Base-by-base conservation (phyloP, 1,140 invertebrate species). In the Papilio glaucus region DNA sequence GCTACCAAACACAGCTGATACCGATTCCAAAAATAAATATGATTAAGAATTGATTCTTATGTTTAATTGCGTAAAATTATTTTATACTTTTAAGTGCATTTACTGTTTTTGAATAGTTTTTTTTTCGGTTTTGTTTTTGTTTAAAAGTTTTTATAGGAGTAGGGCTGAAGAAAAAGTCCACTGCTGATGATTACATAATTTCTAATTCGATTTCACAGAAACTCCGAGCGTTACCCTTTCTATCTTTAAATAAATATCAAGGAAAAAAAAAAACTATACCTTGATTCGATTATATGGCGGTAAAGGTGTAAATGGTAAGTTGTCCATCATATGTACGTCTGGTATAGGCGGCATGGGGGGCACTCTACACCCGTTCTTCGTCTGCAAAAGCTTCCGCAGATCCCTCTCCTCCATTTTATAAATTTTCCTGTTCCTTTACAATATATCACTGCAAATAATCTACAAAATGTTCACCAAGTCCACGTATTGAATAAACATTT, bases 231-330 rank as follows among this genome's bases (percentile, higher is more conserved):
- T 33, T 33, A n/a, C 45, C 45, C 45, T 49, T 18, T 21, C 7
- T 3, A 9, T 49, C 0, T 18, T 18, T 49, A 49, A 45, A 18
- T 45, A 26, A 13, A 29, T 29, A 42, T 9, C 10, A 63, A 33
- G n/a, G n/a, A n/a, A n/a, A n/a, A n/a, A n/a, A n/a, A 45, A 72
- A 39, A 21, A 42, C 45, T 21, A 79, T 88, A 93, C 93, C 88
- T 90, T 92, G 70, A 87, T 87, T 71, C 90, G 75, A 69, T 92
- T 93, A 69, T 93, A 93, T 0, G 87, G 86, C 10, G 92, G 91
- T 29, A 88, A 67, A n/a, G 91, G 88, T 33, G 73, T 85, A 72
- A 93, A 91, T 3, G 91, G 90, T 33, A 93, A 70, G 71, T 92
- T 88, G 33, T 91, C 84, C 79, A 93, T 87, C 79, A 86, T 79